Evolutionary conservation across 1,140 invertebrate genomes (phyloP), one percentile per base, ranked within the genome.

Genomic region (Akabosia matsudoensis): DNA sequence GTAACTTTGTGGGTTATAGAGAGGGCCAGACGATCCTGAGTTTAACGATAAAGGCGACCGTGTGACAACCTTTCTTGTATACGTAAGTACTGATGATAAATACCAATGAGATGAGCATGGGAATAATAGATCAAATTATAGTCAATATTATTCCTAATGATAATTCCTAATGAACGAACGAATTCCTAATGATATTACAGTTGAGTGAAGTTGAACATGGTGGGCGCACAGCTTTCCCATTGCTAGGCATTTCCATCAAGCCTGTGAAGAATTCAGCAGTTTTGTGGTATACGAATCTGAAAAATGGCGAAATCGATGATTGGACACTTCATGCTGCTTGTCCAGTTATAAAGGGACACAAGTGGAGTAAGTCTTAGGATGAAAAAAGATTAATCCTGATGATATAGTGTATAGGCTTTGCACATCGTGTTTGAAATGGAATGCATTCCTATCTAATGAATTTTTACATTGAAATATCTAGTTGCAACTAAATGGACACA

Each of bases 401-500:
- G 26, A 16, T 16, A 16, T 67, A 26, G 13, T 26, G 1, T 26
- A 31, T n/a, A n/a, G n/a, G n/a, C n/a, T n/a, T n/a, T n/a, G n/a
- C n/a, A n/a, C n/a, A n/a, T n/a, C n/a, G 51, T 76, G 33, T 24
- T 13, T 45, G n/a, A 73, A 34, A 2, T 28, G 73, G 3, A 22
- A 31, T 54, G 30, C 28, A 45, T 16, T 56, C 26, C 24, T 76
- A 22, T 2, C 33, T 33, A 67, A 4, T 56, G n/a, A 72, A 45
- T 73, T 75, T 4, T 72, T 70, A 56, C n/a, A 26, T n/a, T n/a
- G n/a, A 28, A 34, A 34, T 51, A 30, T 31, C 2, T 72, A 76
- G 74, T 78, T 76, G 77, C 70, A 26, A 78, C 77, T 0, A 78
- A 78, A 78, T 78, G 77, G 77, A 78, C 71, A 10, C 74, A 78